phyloP scores from a whole-genome alignment of 92 coral and sea anemone species.

The Heliopora coerulea region DNA sequence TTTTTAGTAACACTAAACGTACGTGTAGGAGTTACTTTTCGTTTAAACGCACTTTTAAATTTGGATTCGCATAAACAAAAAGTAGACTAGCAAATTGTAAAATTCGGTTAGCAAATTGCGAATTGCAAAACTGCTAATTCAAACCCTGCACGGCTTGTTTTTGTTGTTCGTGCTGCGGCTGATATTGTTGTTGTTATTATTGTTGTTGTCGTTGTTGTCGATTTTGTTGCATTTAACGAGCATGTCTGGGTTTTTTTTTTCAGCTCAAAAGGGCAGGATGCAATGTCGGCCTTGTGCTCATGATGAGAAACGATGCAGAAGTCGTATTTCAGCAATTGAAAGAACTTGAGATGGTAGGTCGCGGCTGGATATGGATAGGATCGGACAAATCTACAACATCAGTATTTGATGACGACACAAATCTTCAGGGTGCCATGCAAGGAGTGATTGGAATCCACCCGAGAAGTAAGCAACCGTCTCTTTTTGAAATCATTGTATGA shows the following conservation, averaged over 20 bases:
- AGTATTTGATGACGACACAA: conserved; percentile 78
- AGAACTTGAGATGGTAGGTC: conserved; percentile 97
- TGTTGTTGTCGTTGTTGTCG: not conserved
- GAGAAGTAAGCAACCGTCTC: conserved; percentile 12
- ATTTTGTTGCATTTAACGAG: not conserved
- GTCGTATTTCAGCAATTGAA: conserved; percentile 96
- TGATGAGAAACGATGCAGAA: conserved; percentile 97
- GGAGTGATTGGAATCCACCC: conserved; percentile 99
- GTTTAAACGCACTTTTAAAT: too few species aligned
- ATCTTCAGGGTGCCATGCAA: conserved; percentile 86
- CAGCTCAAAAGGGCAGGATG: conserved; percentile 84
- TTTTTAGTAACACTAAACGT: too few species aligned
- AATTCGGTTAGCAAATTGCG: too few species aligned
- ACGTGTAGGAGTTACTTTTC: too few species aligned
- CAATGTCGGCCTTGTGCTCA: conserved; percentile 84
- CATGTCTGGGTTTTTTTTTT: not conserved
- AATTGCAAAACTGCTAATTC: too few species aligned
- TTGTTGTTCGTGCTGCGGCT: not conserved
- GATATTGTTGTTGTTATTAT: not conserved
- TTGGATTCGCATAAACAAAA: too few species aligned
- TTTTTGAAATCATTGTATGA: too few species aligned
- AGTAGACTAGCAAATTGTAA: too few species aligned
- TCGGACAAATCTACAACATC: conserved; percentile 92
- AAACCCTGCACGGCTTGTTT: too few species aligned
- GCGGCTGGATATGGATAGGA: conserved; percentile 97